A percentile compares a stretch with the other conserved stretches of the same genome.
Conservation (phyloP, 2,797 vertebrate species). For the Ceyx erithaca region DNA sequence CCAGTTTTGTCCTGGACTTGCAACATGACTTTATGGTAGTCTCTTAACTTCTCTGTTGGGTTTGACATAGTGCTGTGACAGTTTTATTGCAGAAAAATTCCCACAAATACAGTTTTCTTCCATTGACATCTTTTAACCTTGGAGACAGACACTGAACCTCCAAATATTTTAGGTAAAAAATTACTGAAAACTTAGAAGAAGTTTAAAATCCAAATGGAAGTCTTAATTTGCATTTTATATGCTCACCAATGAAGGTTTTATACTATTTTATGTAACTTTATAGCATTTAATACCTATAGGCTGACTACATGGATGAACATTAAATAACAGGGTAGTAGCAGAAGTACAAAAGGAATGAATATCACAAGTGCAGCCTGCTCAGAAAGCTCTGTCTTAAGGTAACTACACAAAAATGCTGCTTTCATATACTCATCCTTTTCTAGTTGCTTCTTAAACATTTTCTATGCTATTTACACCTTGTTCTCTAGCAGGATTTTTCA, state of each 20-base stretch:
- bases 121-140: neutral
- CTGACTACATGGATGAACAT: neutral
- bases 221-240: neutral
- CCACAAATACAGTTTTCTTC: neutral
- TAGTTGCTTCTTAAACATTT: neutral
- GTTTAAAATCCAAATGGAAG: neutral
- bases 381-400: neutral
- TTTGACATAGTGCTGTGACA: neutral
- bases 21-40: neutral
- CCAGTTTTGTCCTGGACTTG: neutral
- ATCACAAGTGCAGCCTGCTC: rapidly evolving
- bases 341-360: neutral
- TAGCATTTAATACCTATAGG: neutral
- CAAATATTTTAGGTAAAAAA: neutral
- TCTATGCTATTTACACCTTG: neutral
- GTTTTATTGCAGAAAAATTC: neutral
- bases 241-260: neutral
- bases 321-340: neutral
- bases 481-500: neutral
- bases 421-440: neutral
- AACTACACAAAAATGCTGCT: neutral
- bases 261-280: neutral
- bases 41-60: neutral
- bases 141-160: neutral
- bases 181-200: neutral